These are phyloP conservation scores for Littorina saxatilis DNA, from an alignment of 1,140 invertebrate genomes.

Conservation along the genomic window DNA sequence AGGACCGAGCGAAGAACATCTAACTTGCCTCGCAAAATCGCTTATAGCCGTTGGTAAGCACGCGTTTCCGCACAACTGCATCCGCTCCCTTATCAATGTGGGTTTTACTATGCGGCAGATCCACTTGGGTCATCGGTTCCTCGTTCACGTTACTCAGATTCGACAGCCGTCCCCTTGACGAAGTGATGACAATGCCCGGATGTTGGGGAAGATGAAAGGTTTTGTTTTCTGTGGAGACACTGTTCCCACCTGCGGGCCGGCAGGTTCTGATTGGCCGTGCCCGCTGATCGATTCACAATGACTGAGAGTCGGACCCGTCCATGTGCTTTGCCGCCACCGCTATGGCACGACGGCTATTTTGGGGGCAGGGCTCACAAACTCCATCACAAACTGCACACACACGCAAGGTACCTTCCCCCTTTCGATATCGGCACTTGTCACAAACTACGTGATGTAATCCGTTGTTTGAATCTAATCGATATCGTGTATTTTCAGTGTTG, in stretches of 20 bases:
- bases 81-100: constrained; percentile 20
- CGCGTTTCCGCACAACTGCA: constrained; percentile 29
- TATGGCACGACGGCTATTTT: background rate
- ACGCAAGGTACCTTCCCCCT: background rate
- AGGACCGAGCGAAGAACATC: constrained; percentile 30
- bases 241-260: constrained; percentile 30
- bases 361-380: background rate
- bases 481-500: too few relatives aligned
- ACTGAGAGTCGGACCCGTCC: constrained; percentile 22
- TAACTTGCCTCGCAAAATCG: constrained; percentile 29
- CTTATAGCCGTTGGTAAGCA: constrained; percentile 34
- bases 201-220: constrained; percentile 34
- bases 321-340: background rate
- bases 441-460: background rate
- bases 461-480: background rate
- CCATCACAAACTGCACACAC: background rate
- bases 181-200: constrained; percentile 36
- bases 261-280: constrained; percentile 31
- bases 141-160: constrained; percentile 26
- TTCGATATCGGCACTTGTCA: background rate
- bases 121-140: constrained; percentile 12
- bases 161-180: constrained; percentile 30
- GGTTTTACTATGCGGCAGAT: constrained; percentile 3
- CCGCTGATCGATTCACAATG: constrained; percentile 35
- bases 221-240: constrained; percentile 28